Evolutionary conservation across 1,140 invertebrate species (phyloP).

Genomic region (Saccostrea echinata): DNA sequence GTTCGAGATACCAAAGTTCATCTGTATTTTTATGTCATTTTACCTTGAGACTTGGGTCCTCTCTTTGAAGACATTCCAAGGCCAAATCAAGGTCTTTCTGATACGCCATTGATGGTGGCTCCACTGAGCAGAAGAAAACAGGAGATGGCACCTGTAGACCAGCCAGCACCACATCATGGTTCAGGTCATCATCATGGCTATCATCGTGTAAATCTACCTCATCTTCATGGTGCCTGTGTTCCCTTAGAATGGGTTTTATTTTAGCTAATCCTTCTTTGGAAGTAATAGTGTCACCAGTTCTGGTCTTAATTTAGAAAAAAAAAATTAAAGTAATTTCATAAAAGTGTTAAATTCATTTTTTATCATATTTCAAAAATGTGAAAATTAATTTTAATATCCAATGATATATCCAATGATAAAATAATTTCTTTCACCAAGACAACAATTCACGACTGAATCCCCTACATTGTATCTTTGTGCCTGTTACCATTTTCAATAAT

Average conservation of each 20-base stretch:
- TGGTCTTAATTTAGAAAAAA: conserved; percentile 81
- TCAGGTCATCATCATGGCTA: conserved; percentile 56
- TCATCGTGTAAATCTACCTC: conserved; percentile 6
- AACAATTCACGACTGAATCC: too few species aligned
- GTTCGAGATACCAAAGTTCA: too few species aligned
- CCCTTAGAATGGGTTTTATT: conserved; percentile 64
- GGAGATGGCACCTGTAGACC: conserved; percentile 91
- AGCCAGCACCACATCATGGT: conserved; percentile 81
- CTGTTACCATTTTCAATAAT: too few species aligned
- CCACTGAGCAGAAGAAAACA: conserved; percentile 98
- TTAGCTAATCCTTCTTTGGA: conserved; percentile 82
- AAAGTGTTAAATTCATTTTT: too few species aligned
- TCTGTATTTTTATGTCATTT: neutral
- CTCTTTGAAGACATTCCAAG: conserved; percentile 90
- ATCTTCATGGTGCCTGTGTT: conserved; percentile 35
- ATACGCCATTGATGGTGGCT: conserved; percentile 90
- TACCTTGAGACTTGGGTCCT: conserved; percentile 96
- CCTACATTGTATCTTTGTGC: too few species aligned
- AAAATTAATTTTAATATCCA: too few species aligned
- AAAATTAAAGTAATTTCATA: neutral
- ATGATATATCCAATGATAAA: too few species aligned
- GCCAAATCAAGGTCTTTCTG: conserved; percentile 91
- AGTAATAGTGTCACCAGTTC: conserved; percentile 93
- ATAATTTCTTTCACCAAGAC: too few species aligned
- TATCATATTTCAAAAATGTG: too few species aligned